phyloP scores from a whole-genome alignment of 2,797 vertebrate genomes.

The Pachyuromys duprasi region DNA sequence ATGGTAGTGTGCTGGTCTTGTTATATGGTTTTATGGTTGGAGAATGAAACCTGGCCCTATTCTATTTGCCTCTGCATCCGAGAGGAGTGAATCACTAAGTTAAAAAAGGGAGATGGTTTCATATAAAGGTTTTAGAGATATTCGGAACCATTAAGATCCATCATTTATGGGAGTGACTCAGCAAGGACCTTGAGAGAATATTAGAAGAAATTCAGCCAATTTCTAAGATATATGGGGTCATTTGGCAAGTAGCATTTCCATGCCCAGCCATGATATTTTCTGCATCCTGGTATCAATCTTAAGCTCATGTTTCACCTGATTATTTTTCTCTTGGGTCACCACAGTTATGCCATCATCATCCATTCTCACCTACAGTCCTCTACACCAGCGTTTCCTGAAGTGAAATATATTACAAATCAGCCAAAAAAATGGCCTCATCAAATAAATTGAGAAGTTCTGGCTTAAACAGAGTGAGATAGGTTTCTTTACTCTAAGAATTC shows the following conservation, averaged over 20 bases:
- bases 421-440: neutral
- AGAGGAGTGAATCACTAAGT: conserved; percentile 60
- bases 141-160: conserved; percentile 69
- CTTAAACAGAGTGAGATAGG: neutral
- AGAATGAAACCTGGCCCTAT: conserved; percentile 49
- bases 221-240: conserved; percentile 71
- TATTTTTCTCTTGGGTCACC: conserved; percentile 75
- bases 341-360: conserved; percentile 55
- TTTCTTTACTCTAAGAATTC: neutral
- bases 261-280: conserved; percentile 59
- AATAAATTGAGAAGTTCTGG: neutral
- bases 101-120: conserved; percentile 67
- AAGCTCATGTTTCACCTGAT: conserved; percentile 49
- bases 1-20: neutral
- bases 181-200: conserved; percentile 78
- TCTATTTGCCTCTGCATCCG: neutral
- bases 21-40: conserved; percentile 45
- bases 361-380: conserved; percentile 61
- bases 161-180: conserved; percentile 78
- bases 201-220: conserved; percentile 78
- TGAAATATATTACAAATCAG: conserved; percentile 48
- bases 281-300: conserved; percentile 54
- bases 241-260: conserved; percentile 69
- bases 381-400: conserved; percentile 3
- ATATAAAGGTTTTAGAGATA: conserved; percentile 56